phyloP scores from a whole-genome alignment of 1,140 invertebrate genomes.

The Pomacea maculata region DNA sequence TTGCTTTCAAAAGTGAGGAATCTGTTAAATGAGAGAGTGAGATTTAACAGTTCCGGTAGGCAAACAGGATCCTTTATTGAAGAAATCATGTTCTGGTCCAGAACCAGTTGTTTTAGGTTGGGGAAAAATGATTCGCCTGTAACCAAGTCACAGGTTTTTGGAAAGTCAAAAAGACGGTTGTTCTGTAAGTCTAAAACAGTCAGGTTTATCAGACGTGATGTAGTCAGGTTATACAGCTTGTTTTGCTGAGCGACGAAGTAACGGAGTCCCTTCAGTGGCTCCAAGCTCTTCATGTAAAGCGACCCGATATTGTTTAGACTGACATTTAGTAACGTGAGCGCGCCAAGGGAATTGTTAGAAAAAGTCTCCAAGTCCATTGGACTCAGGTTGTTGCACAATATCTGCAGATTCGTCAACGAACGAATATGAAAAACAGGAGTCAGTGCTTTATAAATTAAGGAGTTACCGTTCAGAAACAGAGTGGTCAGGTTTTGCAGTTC shows the following conservation, averaged over 20 bases:
- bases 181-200: neutral
- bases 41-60: neutral
- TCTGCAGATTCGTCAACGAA: neutral
- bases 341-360: neutral
- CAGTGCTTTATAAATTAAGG: neutral
- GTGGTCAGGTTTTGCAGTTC: neutral
- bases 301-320: constrained; percentile 5
- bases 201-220: neutral
- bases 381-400: neutral
- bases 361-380: neutral
- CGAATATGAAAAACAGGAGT: neutral
- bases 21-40: neutral
- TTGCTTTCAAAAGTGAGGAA: neutral
- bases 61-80: neutral
- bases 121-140: neutral
- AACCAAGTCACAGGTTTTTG: neutral
- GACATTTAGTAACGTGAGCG: neutral
- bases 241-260: neutral
- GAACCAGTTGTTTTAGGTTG: neutral
- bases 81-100: neutral
- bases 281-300: constrained; percentile 8
- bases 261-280: neutral
- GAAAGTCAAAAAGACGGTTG: constrained; percentile 3
- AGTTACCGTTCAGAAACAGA: constrained; percentile 3
- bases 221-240: neutral